Evolutionary conservation across 2,888 invertebrate species (phyloP), one percentile per base, ranked within the genome.

Genomic region (Melitaea athalia): DNA sequence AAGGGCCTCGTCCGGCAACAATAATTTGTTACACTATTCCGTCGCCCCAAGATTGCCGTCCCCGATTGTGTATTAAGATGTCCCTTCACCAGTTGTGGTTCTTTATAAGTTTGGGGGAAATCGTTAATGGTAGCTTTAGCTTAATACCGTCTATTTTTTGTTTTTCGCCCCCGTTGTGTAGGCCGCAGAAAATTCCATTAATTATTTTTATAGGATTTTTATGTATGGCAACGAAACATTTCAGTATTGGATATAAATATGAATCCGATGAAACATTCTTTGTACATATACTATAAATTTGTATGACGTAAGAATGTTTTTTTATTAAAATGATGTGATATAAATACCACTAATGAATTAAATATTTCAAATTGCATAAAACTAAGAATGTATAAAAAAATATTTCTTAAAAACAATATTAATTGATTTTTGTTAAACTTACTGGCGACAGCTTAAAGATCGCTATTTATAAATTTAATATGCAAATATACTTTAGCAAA

Each of bases 1-100:
- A 89, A 90, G 85, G 81, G 86, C 84, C 84, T 85, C 89, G 87
- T 78, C 82, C 80, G 79, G 79, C 78, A 70, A 74, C 81, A 79
- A 80, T 79, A 83, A 86, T 85, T 85, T 85, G 86, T 87, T 82
- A 83, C 79, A 76, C 78, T 74, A 77, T 77, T 77, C 76, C 75
- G 78, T 69, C 75, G 78, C 74, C 74, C 74, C 70, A 79, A 79
- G 79, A 81, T 81, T 81, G 75, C 70, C 65, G 61, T 61, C 67
- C 68, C 74, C 71, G 69, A 75, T 75, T 74, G 70, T 69, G 75
- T 77, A 76, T 80, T 78, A 80, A 79, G 79, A 76, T 74, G 76
- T 75, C 75, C 75, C 75, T 78, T 78, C 76, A 69, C 73, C 69
- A 68, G 73, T 78, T 77, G 77, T 77, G 75, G 75, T 77, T 76